Evolutionary conservation across 2,113 vertebrate species (phyloP).

Genomic region (Proterorhinus semilunaris): DNA sequence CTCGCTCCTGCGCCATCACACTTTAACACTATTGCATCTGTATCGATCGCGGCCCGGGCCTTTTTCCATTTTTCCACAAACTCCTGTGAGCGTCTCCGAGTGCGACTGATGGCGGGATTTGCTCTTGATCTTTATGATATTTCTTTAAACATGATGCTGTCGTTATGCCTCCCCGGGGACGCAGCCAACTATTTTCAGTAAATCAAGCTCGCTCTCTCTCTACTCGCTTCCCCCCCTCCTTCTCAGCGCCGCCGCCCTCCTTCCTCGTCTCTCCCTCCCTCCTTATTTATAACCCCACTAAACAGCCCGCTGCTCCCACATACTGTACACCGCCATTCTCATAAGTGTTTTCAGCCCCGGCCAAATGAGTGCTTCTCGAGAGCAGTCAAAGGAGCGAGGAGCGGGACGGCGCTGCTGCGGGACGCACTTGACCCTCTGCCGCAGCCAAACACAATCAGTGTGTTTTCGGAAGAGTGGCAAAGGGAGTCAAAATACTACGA

Average conservation of each 20-base stretch:
- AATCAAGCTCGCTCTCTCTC: slow-evolving; percentile 63
- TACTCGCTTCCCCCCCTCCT: slow-evolving; percentile 15
- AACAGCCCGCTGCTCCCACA: slow-evolving; percentile 45
- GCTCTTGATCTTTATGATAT: slow-evolving; percentile 79
- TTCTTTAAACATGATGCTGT: slow-evolving; percentile 78
- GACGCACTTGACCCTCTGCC: slow-evolving; percentile 20
- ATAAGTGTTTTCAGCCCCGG: slow-evolving; percentile 53
- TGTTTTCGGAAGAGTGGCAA: neutral
- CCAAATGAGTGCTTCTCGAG: slow-evolving; percentile 48
- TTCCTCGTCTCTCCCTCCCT: slow-evolving; percentile 34
- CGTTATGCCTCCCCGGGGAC: slow-evolving; percentile 69
- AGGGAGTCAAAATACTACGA: no score
- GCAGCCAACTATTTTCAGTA: slow-evolving; percentile 64
- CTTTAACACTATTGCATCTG: slow-evolving; percentile 77
- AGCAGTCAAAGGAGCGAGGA: slow-evolving; percentile 22
- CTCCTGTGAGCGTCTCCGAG: slow-evolving; percentile 69
- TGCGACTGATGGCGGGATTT: slow-evolving; percentile 67
- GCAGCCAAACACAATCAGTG: slow-evolving; percentile 41
- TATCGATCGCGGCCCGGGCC: slow-evolving; percentile 75
- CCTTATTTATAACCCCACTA: slow-evolving; percentile 69
- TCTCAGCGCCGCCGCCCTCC: neutral
- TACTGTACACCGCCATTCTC: slow-evolving; percentile 34
- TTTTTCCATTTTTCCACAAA: slow-evolving; percentile 81
- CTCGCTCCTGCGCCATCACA: slow-evolving; percentile 16
- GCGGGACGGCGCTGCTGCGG: slow-evolving; percentile 11